Percentiles rank a stretch among this genome's conserved stretches.
phyloP scores from a whole-genome alignment of 2,797 vertebrate species.

The Acipenser ruthenus region DNA sequence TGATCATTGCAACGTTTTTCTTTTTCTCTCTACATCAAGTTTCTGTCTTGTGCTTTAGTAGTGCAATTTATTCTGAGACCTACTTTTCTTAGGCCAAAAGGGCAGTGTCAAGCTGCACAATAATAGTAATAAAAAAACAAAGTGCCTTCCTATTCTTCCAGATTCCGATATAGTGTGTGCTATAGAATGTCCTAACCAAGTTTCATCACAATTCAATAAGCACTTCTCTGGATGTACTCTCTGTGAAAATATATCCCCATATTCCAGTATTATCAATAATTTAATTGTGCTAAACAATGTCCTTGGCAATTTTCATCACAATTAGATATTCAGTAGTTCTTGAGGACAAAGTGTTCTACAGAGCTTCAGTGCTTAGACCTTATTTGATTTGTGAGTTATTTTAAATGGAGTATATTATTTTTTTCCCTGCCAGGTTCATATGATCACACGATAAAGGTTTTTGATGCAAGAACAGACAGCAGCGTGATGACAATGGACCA shows the following conservation, averaged over 20 bases:
- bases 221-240: too few species aligned
- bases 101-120: too few species aligned
- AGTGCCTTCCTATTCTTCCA: too few species aligned
- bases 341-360: neutral
- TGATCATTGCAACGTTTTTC: neutral
- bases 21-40: neutral
- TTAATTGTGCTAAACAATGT: neutral
- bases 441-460: slow-evolving; percentile 87
- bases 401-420: neutral
- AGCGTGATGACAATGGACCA: slow-evolving; percentile 87
- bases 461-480: slow-evolving; percentile 74
- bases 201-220: too few species aligned
- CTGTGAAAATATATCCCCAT: too few species aligned
- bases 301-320: neutral
- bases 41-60: neutral
- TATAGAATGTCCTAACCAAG: too few species aligned
- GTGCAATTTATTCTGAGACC: neutral
- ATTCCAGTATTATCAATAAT: neutral
- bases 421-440: slow-evolving; percentile 73
- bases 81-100: too few species aligned
- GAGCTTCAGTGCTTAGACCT: neutral
- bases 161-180: too few species aligned
- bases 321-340: neutral
- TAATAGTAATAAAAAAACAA: too few species aligned
- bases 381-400: neutral